Evolutionary conservation across 1,140 invertebrate genomes (phyloP).

Genomic region (Trachymyrmex septentrionalis): DNA sequence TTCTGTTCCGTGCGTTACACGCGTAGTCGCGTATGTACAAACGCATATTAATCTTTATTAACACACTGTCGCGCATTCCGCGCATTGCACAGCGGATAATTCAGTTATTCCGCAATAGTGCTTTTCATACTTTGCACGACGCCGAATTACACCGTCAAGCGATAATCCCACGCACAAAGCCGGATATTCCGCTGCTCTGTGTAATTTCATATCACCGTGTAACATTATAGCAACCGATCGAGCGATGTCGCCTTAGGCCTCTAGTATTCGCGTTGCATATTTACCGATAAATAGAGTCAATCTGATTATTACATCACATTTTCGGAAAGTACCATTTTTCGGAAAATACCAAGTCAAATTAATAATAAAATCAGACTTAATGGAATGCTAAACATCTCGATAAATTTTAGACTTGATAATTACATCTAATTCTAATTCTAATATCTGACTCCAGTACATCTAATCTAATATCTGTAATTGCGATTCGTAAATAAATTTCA

Average conservation of each 20-base stretch:
- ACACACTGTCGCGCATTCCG: conserved; percentile 61
- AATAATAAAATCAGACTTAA: not conserved
- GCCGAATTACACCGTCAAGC: conserved; percentile 58
- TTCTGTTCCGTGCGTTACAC: conserved; percentile 41
- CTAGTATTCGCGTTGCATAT: conserved; percentile 57
- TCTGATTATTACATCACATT: not conserved
- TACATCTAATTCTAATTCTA: no score
- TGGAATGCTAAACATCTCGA: not conserved
- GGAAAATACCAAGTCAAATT: not conserved
- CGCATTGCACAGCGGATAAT: conserved; percentile 55
- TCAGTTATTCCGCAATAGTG: conserved; percentile 65
- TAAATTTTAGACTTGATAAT: conserved; percentile 1
- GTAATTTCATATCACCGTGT: conserved; percentile 55
- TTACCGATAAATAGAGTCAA: conserved; percentile 11
- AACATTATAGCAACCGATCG: conserved; percentile 51
- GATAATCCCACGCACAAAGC: conserved; percentile 59
- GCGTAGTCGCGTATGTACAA: conserved; percentile 44
- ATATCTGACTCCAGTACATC: no score
- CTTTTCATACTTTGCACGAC: conserved; percentile 61
- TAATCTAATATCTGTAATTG: no score
- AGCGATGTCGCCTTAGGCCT: conserved; percentile 57
- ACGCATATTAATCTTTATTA: conserved; percentile 63
- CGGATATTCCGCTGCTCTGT: conserved; percentile 54
- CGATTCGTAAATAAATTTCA: no score
- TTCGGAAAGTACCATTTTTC: conserved; percentile 2